These are phyloP conservation scores for Sciurus carolinensis DNA, from an alignment of 2,797 vertebrate genomes.

Conservation along the genomic window DNA sequence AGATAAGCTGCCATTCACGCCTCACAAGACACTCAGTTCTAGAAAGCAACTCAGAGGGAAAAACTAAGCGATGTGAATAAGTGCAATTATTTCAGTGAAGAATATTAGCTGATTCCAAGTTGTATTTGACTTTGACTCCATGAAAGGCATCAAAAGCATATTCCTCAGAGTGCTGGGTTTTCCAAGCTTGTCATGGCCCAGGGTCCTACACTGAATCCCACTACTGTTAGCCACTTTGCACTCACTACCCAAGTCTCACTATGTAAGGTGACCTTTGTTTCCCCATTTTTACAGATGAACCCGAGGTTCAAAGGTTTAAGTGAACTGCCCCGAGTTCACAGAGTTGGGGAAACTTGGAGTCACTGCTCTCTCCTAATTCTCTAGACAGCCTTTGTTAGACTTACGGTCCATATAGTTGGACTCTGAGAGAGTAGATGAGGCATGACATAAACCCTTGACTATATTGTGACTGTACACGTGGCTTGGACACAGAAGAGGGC, in stretches of 20 bases:
- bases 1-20: conserved; percentile 89
- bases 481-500: neutral
- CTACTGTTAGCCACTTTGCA: neutral
- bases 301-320: neutral
- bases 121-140: conserved; percentile 14
- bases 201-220: fast-evolving
- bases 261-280: neutral
- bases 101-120: conserved; percentile 10
- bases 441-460: neutral
- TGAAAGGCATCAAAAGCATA: neutral
- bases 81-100: neutral
- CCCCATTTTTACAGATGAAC: conserved; percentile 6
- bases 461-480: neutral
- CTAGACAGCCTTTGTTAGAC: neutral
- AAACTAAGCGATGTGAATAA: conserved; percentile 21
- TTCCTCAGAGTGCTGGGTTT: neutral
- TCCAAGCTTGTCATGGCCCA: neutral
- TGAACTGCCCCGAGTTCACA: neutral
- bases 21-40: conserved; percentile 83
- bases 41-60: conserved; percentile 76
- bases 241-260: neutral
- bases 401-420: neutral
- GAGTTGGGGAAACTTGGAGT: neutral
- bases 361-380: neutral
- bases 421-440: neutral